Base-by-base conservation (phyloP, 2,888 invertebrate genomes). In the Plagodis pulveraria region DNA sequence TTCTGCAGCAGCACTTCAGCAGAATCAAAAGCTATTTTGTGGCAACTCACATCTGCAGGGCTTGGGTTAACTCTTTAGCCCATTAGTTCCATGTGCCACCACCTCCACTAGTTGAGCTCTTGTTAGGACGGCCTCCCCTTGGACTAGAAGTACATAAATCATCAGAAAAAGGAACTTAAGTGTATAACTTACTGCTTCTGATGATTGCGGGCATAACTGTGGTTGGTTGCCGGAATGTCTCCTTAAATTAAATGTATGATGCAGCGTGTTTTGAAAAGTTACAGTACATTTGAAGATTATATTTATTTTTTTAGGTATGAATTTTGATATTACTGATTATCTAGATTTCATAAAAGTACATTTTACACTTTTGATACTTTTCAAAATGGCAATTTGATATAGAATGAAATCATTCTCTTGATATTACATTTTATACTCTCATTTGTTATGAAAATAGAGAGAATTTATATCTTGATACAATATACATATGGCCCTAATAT, bases 41-140 rank as follows among this genome's bases (percentile, higher is more conserved):
- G 40, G 22, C n/a, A 32, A 53, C 58, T 54, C 38, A 54, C 58
- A 49, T 41, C 46, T 10, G 38, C 42, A 11, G 43, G n/a, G 6
- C 38, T 44, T 38, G 43, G 45, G 57, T 22, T 22, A 9, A 44
- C 32, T 11, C 6, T 6, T 7, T 34, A 12, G 9, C 41, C 4
- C 47, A 34, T 44, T 57, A 50, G 43, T 61, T 61, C 56, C 50
- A 61, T 0, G 47, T 35, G 9, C 59, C 50, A 0, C 55, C 40
- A 9, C 59, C 50, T 0, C 53, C 55, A 47, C 47, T 34, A 4
- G 55, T 38, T 0, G 58, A 43, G 6, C 41, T 38, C 40, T 59
- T 59, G 49, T n/a, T 35, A 12, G 50, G 46, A 10, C 59, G 50
- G 12, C 43, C 50, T 1, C 59, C 59, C 51, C 56, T 62, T 51